Percentiles rank a stretch among this genome's conserved stretches.
Conservation (phyloP, 2,797 vertebrate species). For the Pyrocephalus nanus region DNA sequence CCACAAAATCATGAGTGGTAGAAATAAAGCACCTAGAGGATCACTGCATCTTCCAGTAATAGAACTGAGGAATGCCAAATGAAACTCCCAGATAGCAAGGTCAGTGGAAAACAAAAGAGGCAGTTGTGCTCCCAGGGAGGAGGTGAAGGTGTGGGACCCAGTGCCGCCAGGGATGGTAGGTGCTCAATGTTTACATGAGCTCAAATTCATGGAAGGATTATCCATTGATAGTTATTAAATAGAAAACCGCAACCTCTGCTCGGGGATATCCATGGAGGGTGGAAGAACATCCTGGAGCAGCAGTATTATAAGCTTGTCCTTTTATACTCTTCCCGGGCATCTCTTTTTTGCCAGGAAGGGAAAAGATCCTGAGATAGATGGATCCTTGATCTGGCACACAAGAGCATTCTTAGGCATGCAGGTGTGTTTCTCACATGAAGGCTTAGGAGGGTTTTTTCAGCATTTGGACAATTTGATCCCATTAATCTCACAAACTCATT, state of each 20-base stretch:
- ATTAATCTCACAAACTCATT: not conserved
- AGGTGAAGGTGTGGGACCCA: slow-evolving; percentile 14
- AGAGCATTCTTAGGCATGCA: slow-evolving; percentile 27
- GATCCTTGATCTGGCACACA: slow-evolving; percentile 43
- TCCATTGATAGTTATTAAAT: slow-evolving; percentile 62
- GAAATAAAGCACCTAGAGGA: not conserved
- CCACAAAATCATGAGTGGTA: not conserved
- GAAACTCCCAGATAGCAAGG: slow-evolving; percentile 25
- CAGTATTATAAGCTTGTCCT: slow-evolving; percentile 37
- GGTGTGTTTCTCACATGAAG: not conserved
- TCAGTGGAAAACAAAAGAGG: slow-evolving; percentile 17
- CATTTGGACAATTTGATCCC: not conserved
- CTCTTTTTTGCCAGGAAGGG: slow-evolving; percentile 36
- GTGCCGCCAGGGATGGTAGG: not conserved
- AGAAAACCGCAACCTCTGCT: slow-evolving; percentile 45
- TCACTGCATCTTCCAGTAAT: slow-evolving; percentile 27
- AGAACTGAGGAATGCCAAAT: not conserved
- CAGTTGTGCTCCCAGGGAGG: slow-evolving; percentile 2
- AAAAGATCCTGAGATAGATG: slow-evolving; percentile 55
- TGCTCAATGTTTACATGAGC: slow-evolving; percentile 8
- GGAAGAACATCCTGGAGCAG: slow-evolving; percentile 49
- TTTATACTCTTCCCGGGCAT: slow-evolving; percentile 42
- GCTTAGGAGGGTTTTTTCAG: not conserved
- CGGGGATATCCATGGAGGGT: slow-evolving; percentile 43
- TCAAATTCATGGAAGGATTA: slow-evolving; percentile 31